phyloP scores from a whole-genome alignment of 2,797 vertebrate species.

The Caiman crocodilus region DNA sequence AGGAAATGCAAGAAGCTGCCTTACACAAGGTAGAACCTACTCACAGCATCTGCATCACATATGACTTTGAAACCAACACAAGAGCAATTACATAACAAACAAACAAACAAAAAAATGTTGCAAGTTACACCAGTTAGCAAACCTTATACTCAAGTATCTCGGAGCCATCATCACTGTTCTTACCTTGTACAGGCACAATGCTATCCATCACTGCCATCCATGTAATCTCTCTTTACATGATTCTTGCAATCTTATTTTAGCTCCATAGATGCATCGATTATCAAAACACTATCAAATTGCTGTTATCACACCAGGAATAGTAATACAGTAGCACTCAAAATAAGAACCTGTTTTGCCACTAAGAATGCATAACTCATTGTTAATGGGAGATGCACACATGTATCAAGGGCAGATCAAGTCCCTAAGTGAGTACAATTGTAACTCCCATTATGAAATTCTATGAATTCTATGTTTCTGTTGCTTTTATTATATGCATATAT shows the following conservation, averaged over 20 bases:
- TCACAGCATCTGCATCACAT: not conserved
- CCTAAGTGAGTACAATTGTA: conserved; percentile 78
- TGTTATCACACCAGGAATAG: conserved; percentile 81
- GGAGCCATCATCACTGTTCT: not conserved
- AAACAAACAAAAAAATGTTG: not conserved
- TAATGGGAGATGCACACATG: conserved; percentile 74
- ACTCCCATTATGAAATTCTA: conserved; percentile 72
- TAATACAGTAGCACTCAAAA: conserved; percentile 69
- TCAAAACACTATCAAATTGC: conserved; percentile 66
- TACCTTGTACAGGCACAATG: not conserved
- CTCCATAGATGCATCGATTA: conserved; percentile 73
- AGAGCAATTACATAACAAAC: not conserved
- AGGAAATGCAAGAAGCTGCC: not conserved
- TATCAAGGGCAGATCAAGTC: conserved; percentile 70
- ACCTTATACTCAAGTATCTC: not conserved
- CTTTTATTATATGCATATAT: conserved; percentile 71
- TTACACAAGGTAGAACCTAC: not conserved
- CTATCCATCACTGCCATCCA: not conserved
- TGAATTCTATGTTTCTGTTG: conserved; percentile 61
- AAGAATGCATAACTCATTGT: conserved; percentile 60
- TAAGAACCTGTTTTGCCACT: conserved; percentile 74
- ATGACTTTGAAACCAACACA: not conserved
- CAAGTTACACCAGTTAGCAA: not conserved
- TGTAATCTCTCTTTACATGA: not conserved
- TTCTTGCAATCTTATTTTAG: conserved; percentile 64